Conservation (phyloP, 92 coral and sea anemone genomes). For the Heliopora coerulea region DNA sequence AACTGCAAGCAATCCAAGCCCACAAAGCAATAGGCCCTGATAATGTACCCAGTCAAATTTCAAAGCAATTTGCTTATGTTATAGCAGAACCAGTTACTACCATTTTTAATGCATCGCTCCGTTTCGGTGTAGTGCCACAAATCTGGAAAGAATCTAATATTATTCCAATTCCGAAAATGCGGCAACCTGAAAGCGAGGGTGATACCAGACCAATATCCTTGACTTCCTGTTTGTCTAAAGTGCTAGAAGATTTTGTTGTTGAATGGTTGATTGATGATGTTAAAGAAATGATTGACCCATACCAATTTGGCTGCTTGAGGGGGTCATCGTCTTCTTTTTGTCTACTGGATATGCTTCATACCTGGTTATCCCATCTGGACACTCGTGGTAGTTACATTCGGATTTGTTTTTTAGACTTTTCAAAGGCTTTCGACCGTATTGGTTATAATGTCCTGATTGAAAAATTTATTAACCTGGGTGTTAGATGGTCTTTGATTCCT, state of each 20-base stretch:
- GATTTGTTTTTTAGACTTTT: constrained; percentile 50
- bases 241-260: constrained; percentile 44
- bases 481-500: constrained; percentile 39
- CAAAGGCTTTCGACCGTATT: constrained; percentile 46
- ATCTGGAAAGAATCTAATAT: constrained; percentile 47
- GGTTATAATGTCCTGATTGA: constrained; percentile 24
- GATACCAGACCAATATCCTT: constrained; percentile 46
- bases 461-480: constrained; percentile 51
- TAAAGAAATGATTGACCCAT: constrained; percentile 40
- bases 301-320: constrained; percentile 52
- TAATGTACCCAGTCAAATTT: constrained; percentile 31
- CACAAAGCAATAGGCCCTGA: constrained; percentile 43
- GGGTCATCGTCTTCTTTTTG: constrained; percentile 54
- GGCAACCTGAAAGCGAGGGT: constrained; percentile 12
- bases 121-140: constrained; percentile 34
- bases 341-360: constrained; percentile 50
- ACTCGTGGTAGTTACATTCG: constrained; percentile 46
- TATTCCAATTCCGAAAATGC: constrained; percentile 36
- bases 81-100: constrained; percentile 35
- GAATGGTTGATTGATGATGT: constrained; percentile 46
- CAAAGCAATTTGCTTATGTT: constrained; percentile 47
- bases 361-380: constrained; percentile 49
- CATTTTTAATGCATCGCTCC: constrained; percentile 38
- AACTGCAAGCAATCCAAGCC: constrained; percentile 32
- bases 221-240: constrained; percentile 42